Base-by-base conservation (phyloP, 2,797 vertebrate species). In the Spinus pinus region DNA sequence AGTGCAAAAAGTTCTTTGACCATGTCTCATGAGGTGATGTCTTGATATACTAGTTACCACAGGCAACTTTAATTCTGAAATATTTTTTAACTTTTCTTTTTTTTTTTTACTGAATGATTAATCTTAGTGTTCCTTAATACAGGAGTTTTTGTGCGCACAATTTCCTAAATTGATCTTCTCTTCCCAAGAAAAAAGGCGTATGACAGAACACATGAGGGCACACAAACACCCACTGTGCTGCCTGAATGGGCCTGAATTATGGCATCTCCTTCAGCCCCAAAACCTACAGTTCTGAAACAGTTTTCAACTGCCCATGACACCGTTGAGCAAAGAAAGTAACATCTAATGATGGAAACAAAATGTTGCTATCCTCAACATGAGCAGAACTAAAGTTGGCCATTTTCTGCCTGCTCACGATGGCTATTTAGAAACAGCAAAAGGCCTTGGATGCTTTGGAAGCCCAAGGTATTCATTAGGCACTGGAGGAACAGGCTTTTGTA, bases 311-410 rank as follows among this genome's bases (percentile, higher is more conserved):
- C 23, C 19, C 3, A 0, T n/a, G 22, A 69, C 47, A 82, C 19
- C 27, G 77, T 0, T 7, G 7, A 70, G 22, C 54, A 50, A 81
- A 90, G 9, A 44, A 60, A 69, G 17, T 17, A 37, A 50, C n/a
- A 54, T 75, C 9, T 18, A 71, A 28, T 2, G 14, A 50, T 3
- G 11, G 37, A 69, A 86, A 81, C 20, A 65, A 49, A 70, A 56
- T 0, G 0, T 8, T 51, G 25, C 56, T 3, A 3, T n/a, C 15
- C 24, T 64, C 12, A 35, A 6, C 37, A 58, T 2, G 6, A 57
- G 33, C 31, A 61, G 39, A 81, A 74, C 11, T 33, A 6, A 46
- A 30, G 24, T 17, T 30, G 39, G 4, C 3, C 10, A 27, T 47
- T 84, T 75, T 56, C 33, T 65, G 51, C 5, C 31, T 61, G 39